phyloP scores from a whole-genome alignment of 2,113 vertebrate genomes.

The Cheirogaleus medius region DNA sequence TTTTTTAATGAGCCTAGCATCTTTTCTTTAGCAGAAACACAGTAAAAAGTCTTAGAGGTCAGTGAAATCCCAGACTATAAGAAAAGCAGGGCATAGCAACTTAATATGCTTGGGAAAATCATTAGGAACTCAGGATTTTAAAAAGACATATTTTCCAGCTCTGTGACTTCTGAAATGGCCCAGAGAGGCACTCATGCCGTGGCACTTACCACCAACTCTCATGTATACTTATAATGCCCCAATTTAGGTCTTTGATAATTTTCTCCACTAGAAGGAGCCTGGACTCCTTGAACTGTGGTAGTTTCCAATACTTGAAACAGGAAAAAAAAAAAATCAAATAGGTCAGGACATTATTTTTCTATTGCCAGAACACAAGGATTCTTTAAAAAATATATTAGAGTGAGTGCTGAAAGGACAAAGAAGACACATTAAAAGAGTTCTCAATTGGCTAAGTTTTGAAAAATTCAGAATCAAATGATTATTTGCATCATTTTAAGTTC shows the following conservation, averaged over 20 bases:
- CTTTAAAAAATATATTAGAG: background rate
- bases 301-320: background rate
- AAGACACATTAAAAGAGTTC: background rate
- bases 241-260: background rate
- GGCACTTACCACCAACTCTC: background rate
- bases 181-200: background rate
- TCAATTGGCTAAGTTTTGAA: background rate
- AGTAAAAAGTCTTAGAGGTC: background rate
- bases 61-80: background rate
- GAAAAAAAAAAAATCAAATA: background rate
- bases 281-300: background rate
- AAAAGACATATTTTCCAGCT: background rate
- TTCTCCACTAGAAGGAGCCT: slow-evolving; percentile 64
- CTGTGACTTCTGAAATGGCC: background rate
- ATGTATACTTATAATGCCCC: background rate
- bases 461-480: slow-evolving; percentile 6
- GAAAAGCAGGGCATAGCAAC: slow-evolving; percentile 6
- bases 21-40: background rate
- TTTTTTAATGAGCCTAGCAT: background rate
- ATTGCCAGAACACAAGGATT: slow-evolving; percentile 11
- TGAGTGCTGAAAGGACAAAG: background rate
- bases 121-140: background rate
- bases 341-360: background rate
- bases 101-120: slow-evolving; percentile 24
- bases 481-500: background rate